Conservation (phyloP, 1,140 invertebrate genomes). For the Saccostrea echinata region DNA sequence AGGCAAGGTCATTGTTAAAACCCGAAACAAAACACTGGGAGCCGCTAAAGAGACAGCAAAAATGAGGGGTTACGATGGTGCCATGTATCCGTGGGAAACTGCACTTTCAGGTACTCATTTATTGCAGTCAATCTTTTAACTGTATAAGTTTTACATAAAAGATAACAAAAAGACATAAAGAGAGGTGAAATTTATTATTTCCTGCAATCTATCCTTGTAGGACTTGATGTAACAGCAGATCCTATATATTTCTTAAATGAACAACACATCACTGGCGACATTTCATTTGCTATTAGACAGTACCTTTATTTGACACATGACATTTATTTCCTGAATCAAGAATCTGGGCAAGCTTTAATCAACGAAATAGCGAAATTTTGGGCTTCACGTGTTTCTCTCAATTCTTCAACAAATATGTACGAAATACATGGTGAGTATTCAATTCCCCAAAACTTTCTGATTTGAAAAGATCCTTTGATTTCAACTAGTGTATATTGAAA, state of each 20-base stretch:
- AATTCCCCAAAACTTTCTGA: no score
- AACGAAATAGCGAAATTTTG: conserved; percentile 80
- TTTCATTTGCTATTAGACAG: conserved; percentile 79
- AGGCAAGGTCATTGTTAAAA: conserved; percentile 69
- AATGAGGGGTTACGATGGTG: conserved; percentile 74
- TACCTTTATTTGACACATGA: conserved; percentile 77
- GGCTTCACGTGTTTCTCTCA: conserved; percentile 63
- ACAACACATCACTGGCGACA: conserved; percentile 81
- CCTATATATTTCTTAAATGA: conserved; percentile 64
- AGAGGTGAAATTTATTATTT: neutral
- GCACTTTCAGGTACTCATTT: conserved; percentile 75
- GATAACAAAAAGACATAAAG: neutral
- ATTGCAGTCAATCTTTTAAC: neutral
- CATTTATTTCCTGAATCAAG: conserved; percentile 62
- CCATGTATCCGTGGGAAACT: conserved; percentile 81
- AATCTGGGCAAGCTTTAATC: conserved; percentile 65
- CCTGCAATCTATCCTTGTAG: neutral
- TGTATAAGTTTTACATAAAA: neutral
- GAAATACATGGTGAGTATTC: conserved; percentile 12
- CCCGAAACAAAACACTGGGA: conserved; percentile 72
- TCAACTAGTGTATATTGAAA: no score
- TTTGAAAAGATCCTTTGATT: no score
- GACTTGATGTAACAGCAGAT: conserved; percentile 13
- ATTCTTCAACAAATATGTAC: conserved; percentile 21
- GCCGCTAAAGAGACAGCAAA: conserved; percentile 75